phyloP scores from a whole-genome alignment of 2,888 invertebrate genomes.

The Chloromyia formosa region DNA sequence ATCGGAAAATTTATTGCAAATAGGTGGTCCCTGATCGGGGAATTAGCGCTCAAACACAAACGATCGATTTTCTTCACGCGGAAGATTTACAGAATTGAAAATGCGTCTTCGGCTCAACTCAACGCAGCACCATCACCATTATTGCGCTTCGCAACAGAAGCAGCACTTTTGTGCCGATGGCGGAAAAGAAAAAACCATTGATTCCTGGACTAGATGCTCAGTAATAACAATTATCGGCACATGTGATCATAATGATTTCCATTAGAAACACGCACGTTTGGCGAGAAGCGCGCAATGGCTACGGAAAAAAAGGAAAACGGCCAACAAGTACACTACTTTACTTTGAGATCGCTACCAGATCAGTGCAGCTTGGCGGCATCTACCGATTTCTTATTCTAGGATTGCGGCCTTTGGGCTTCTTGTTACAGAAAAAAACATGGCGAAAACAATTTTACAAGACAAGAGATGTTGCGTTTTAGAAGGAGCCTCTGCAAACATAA shows the following conservation, averaged over 20 bases:
- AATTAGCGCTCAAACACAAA: conserved; percentile 40
- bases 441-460: conserved; percentile 32
- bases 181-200: neutral
- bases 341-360: neutral
- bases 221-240: conserved; percentile 45
- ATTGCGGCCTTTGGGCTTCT: neutral
- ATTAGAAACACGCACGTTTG: conserved; percentile 42
- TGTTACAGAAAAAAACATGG: conserved; percentile 19
- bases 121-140: conserved; percentile 7
- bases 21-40: conserved; percentile 39
- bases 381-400: neutral
- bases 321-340: too few species aligned
- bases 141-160: neutral
- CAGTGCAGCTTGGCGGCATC: too few species aligned
- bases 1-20: conserved; percentile 43
- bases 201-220: conserved; percentile 16
- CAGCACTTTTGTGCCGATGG: neutral
- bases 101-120: neutral
- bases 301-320: neutral
- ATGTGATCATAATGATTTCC: conserved; percentile 43
- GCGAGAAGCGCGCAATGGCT: too few species aligned
- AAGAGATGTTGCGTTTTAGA: conserved; percentile 31
- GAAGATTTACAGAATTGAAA: conserved; percentile 38
- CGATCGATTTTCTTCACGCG: conserved; percentile 40
- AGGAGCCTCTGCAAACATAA: conserved; percentile 1